A percentile compares a stretch with the other conserved stretches of the same genome.
Evolutionary conservation across 1,140 invertebrate genomes (phyloP).

Genomic region (Drosophila bifasciata): DNA sequence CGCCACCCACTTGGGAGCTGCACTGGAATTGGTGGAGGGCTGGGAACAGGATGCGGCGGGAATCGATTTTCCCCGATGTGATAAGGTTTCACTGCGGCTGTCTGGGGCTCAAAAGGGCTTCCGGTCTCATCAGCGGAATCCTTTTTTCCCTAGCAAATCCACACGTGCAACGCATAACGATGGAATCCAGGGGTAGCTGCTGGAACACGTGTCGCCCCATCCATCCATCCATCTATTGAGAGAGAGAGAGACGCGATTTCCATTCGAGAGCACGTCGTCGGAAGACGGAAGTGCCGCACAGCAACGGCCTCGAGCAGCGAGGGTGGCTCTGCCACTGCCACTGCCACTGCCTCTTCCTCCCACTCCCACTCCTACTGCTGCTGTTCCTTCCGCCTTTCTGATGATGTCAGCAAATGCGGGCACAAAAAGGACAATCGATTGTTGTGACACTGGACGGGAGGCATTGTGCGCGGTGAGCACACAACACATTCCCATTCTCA

Average conservation of each 20-base stretch:
- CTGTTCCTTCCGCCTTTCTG: constrained; percentile 17
- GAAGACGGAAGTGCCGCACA: constrained; percentile 61
- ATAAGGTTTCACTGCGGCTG: constrained; percentile 69
- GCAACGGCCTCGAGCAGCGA: constrained; percentile 10
- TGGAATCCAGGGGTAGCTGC: constrained; percentile 48
- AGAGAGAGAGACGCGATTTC: constrained; percentile 41
- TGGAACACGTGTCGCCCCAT: constrained; percentile 69
- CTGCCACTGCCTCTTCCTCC: background rate
- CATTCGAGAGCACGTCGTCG: constrained; percentile 62
- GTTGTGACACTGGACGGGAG: constrained; percentile 62
- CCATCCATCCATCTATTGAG: constrained; percentile 27
- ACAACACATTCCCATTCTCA: constrained; percentile 10
- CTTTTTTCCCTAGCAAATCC: constrained; percentile 43
- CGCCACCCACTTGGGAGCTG: constrained; percentile 47
- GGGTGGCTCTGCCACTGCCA: constrained; percentile 25
- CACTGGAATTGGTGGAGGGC: constrained; percentile 14
- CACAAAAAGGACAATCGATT: constrained; percentile 80
- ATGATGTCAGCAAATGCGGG: constrained; percentile 77
- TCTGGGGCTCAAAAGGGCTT: constrained; percentile 52
- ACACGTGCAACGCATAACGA: constrained; percentile 59
- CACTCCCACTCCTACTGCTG: background rate
- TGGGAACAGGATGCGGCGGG: constrained; percentile 43
- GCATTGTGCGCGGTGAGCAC: constrained; percentile 49
- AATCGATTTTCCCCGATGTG: constrained; percentile 77
- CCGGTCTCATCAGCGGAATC: constrained; percentile 53